Base-by-base conservation (phyloP, 2,113 vertebrate species). In the Butastur rufipennis region DNA sequence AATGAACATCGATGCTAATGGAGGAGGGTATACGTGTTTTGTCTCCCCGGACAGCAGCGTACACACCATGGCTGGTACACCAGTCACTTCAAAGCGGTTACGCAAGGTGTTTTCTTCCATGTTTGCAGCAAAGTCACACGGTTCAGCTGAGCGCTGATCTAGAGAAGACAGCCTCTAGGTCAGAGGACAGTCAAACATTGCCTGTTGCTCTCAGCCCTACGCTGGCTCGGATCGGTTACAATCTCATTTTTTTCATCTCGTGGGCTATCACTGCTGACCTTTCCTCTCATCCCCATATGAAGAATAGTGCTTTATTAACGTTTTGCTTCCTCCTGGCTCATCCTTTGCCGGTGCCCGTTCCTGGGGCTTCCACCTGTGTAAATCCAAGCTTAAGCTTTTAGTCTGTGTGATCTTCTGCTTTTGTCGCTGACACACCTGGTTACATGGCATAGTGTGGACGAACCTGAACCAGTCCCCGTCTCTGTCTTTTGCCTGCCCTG, bases 111-210 rank as follows among this genome's bases (percentile, higher is more conserved):
- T 63, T 63, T 68, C 13, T 84, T 66, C 55, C 43, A 6, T 29
- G 17, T 63, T 34, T n/a, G 53, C 58, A 61, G 52, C 0, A 0
- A 42, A 47, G 45, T 61, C 40, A 29, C 20, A 1, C 2, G 1
- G 23, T 78, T 74, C 36, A 45, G 66, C 42, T 53, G 47, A 20
- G 9, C 65, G 27, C 5, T 70, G 52, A 43, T 29, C 29, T 45
- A 29, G 43, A 67, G 61, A 47, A 47, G 40, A 23, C 23, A 81
- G 48, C 34, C 23, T 56, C 15, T 32, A 53, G 71, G 36, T 29
- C 59, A 81, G 75, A 77, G 61, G 32, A 34, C 81, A 61, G 43
- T 61, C 65, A 62, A 47, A 50, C 63, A 10, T 1, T 72, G 40
- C 70, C n/a, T 42, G 8, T 36, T 87, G 78, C 84, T 87, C 55